Evolutionary conservation across 2,113 vertebrate species (phyloP), one percentile per base, ranked within the genome.

Genomic region (Heterotis niloticus): DNA sequence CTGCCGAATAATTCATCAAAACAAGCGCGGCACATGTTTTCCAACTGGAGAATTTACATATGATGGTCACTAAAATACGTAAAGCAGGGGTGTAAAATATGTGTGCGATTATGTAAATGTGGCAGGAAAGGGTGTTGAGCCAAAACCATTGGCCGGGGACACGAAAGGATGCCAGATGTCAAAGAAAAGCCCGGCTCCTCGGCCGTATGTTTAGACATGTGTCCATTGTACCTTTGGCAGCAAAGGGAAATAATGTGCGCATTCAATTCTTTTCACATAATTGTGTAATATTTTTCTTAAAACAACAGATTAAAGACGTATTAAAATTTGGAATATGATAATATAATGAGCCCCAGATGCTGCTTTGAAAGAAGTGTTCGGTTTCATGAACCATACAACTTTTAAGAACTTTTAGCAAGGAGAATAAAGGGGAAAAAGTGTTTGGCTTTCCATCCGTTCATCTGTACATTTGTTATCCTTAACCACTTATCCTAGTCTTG

Each of bases 51-150:
- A 89, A 90, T 90, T 90, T n/a, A 91, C 89, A 88, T 88, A 83
- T 79, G 85, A 84, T 78, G 81, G 82, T 84, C 84, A 79, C 74
- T 89, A 89, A 89, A 91, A 91, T 89, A 86, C 89, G 82, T 89
- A 91, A 91, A 81, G 88, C 88, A 90, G 88, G 88, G 90, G 86
- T 90, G 91, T 90, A 91, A 93, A 93, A 92, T 92, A 91, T 89
- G 87, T 91, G 91, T 91, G 87, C 91, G 93, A 92, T 92, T 93
- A 93, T 94, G 92, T 91, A 94, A 93, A 93, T 93, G 88, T 75
- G 65, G 85, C 93, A 89, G 90, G 90, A 92, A 92, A 92, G 86
- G 4, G 87, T 88, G 91, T 88, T 82, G 87, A 90, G 88, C 89
- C 91, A 91, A 91, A 92, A 83, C 88, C 90, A 89, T 91, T 90